Conservation (phyloP, 2,888 invertebrate species). For the Vandiemenella viatica region DNA sequence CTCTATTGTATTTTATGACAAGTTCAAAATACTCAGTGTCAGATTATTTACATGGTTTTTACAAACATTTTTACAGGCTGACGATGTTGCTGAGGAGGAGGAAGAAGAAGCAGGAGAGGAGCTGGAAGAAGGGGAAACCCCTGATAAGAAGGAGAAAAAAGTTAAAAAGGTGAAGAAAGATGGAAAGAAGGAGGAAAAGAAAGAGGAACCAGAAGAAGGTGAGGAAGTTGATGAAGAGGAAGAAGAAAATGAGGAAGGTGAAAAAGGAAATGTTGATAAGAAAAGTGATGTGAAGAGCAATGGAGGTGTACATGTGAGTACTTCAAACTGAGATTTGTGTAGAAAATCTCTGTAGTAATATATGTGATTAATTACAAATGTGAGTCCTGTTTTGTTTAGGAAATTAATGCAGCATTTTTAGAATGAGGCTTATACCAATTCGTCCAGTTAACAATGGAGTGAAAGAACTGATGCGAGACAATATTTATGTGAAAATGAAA, state of each 20-base stretch:
- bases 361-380: no score
- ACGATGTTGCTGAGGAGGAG: slow-evolving; percentile 1
- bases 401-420: no score
- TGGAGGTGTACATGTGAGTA: slow-evolving; percentile 11
- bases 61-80: background rate
- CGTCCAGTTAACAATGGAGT: no score
- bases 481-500: no score
- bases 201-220: slow-evolving; percentile 12
- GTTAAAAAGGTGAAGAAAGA: slow-evolving; percentile 7
- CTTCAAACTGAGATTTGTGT: background rate
- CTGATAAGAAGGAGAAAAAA: slow-evolving; percentile 1
- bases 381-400: no score
- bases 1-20: no score
- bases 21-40: no score
- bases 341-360: background rate
- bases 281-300: slow-evolving; percentile 8
- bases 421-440: no score
- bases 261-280: slow-evolving; percentile 5
- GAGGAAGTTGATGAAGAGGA: slow-evolving; percentile 9
- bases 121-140: slow-evolving; percentile 13
- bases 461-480: no score
- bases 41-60: no score
- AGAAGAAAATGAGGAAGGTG: slow-evolving; percentile 11
- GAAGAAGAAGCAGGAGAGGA: slow-evolving; percentile 11
- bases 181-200: slow-evolving; percentile 7